Evolutionary conservation across 2,797 vertebrate genomes (phyloP), one percentile per base, ranked within the genome.

Genomic region (Melanotaenia maccullochi): DNA sequence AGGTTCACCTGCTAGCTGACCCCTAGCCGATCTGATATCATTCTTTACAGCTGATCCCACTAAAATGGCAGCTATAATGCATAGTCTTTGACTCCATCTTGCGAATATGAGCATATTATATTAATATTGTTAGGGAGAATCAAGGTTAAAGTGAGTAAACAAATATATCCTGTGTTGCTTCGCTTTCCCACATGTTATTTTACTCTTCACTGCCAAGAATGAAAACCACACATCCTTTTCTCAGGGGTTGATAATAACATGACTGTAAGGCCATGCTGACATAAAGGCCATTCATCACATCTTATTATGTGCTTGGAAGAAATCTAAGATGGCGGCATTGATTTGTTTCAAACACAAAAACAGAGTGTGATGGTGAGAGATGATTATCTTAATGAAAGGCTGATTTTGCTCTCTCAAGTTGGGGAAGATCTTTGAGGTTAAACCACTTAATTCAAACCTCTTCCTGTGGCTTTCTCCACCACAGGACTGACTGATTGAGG

Each of bases 311-410:
- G 60, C 82, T 82, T 65, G 83, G 60, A 80, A 85, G 84, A 87
- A 78, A 88, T 82, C 65, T 65, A 68, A 85, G 77, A 83, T 81
- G 88, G 83, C 74, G 74, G 80, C 80, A 56, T 64, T 20, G 75
- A 86, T 77, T 83, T 77, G 68, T 86, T 89, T 87, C 44, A 54
- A 86, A 86, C 83, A 84, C 83, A 80, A 71, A 88, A 81, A 79
- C 67, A 73, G 54, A 76, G 69, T 64, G 76, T 65, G 83, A 85
- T 73, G 83, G 76, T 58, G 71, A 74, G 84, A 83, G 85, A 86
- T 86, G 86, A 87, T 90, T 86, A 88, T 87, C 80, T 73, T 90
- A 90, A 94, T 93, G 90, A 91, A 76, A 90, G 85, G 58, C 72
- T 71, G 52, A 75, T 84, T 85, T 54, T 42, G 68, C 58, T 79